Evolutionary conservation across 1,140 invertebrate species (phyloP), one percentile per base, ranked within the genome.

Genomic region (Dreissena polymorpha): DNA sequence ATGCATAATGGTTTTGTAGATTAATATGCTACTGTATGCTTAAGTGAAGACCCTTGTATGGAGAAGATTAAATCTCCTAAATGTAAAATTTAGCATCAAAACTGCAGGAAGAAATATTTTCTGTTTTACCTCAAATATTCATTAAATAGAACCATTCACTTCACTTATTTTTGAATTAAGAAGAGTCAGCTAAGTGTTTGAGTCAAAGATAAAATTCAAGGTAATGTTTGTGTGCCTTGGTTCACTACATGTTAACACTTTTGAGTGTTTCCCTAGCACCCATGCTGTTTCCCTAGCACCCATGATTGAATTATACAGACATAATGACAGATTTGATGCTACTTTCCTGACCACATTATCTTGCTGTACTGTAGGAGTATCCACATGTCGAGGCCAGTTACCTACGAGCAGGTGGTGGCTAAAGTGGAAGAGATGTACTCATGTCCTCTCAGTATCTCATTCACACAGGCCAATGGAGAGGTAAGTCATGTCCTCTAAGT

Each of bases 401-500:
- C 75, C n/a, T 89, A 86, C 74, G 83, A 84, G 10, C 82, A 89
- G 23, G 80, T 91, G 71, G 39, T 63, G 6, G 51, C 79, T 49
- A 86, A 87, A n/a, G 73, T 91, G 29, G 86, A 87, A 78, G 87
- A 90, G 67, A 87, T 89, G 86, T 91, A 89, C 81, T 84, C 83
- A 21, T 84, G 85, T 27, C 77, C 75, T 25, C 69, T 91, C n/a
- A 86, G 85, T 65, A 88, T 91, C 13, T 87, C 88, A 81, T 91
- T 89, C 83, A 90, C 90, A 18, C 87, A 88, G 77, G 75, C 85
- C 39, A 89, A 88, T 86, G 89, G 88, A 68, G 89, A 90, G 86
- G 90, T 91, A 68, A 68, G 88, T 85, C 12, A 55, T 18, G 16
- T 21, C 29, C n/a, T n/a, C n/a, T n/a, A 64, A 57, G 55, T 57